phyloP scores from a whole-genome alignment of 1,140 invertebrate species.

The Vanessa atalanta region DNA sequence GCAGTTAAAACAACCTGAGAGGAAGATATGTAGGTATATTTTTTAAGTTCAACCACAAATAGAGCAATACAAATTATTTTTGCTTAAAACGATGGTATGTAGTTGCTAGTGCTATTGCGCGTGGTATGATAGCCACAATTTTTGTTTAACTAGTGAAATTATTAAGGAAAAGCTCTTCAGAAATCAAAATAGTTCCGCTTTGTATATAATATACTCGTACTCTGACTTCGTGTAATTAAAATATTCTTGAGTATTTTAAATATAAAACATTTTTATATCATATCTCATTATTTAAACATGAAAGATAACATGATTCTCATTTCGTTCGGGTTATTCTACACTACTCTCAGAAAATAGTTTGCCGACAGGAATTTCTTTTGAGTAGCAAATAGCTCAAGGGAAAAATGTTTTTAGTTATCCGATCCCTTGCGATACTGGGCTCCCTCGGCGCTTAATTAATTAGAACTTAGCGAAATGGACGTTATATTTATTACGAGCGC shows the following conservation, averaged over 20 bases:
- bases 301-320: slow-evolving; percentile 14
- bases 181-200: too few species aligned
- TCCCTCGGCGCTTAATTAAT: slow-evolving; percentile 49
- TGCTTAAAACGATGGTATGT: too few species aligned
- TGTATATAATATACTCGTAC: neutral
- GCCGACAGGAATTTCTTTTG: slow-evolving; percentile 34
- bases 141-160: too few species aligned
- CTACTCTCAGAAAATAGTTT: slow-evolving; percentile 32
- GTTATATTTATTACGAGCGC: slow-evolving; percentile 44
- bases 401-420: slow-evolving; percentile 38
- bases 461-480: slow-evolving; percentile 47
- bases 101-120: too few species aligned
- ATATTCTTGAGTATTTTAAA: neutral
- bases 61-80: too few species aligned
- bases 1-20: too few species aligned
- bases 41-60: too few species aligned
- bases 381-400: slow-evolving; percentile 35
- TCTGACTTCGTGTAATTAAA: neutral
- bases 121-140: too few species aligned
- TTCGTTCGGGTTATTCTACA: slow-evolving; percentile 8
- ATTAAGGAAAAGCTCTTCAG: too few species aligned
- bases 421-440: slow-evolving; percentile 33
- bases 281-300: slow-evolving; percentile 11
- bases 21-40: too few species aligned
- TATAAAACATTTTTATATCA: neutral